Base-by-base conservation (phyloP, 2,888 invertebrate species). In the Petrolisthes manimaculis region DNA sequence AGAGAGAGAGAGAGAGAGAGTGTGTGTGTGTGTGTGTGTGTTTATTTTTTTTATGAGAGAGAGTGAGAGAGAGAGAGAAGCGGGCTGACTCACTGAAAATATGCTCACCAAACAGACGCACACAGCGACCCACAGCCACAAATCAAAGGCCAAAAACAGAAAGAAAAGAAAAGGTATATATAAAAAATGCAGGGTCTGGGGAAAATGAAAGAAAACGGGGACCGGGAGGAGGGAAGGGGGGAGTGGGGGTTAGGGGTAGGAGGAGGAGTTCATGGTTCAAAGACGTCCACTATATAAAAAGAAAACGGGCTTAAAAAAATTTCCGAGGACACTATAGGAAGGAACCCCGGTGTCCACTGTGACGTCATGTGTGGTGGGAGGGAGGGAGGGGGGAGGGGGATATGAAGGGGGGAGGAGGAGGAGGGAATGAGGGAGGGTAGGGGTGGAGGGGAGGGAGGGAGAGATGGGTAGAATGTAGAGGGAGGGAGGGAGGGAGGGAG, bases 1-100 rank as follows among this genome's bases (percentile, higher is more conserved):
- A 79, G 53, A 53, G 54, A 53, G 51, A 79, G 78, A 79, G 53
- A 79, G 78, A 79, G 53, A 79, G 78, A 79, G 53, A 79, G 78
- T 53, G 54, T n/a, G n/a, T n/a, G n/a, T n/a, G n/a, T n/a, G n/a
- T n/a, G n/a, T n/a, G n/a, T n/a, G n/a, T n/a, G n/a, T 14, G 14
- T 9, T 14, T 14, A 61, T 6, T 61, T 61, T 61, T 14, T 9
- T 14, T 61, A 61, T 61, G 78, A 79, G 53, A 53, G 78, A 79
- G 75, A 79, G 78, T 53, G 78, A 78, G 78, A 78, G 78, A 79
- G n/a, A 0, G 14, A 53, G n/a, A n/a, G 14, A 12, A 54, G 4
- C 6, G 61, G 12, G 61, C 6, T 9, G 12, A 61, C 6, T 61
- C 6, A 61, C 6, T 9, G 12, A 61, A 61, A 61, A 14, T 6